Base-by-base conservation (phyloP, 2,888 invertebrate genomes). In the Mesorhabditis belari region DNA sequence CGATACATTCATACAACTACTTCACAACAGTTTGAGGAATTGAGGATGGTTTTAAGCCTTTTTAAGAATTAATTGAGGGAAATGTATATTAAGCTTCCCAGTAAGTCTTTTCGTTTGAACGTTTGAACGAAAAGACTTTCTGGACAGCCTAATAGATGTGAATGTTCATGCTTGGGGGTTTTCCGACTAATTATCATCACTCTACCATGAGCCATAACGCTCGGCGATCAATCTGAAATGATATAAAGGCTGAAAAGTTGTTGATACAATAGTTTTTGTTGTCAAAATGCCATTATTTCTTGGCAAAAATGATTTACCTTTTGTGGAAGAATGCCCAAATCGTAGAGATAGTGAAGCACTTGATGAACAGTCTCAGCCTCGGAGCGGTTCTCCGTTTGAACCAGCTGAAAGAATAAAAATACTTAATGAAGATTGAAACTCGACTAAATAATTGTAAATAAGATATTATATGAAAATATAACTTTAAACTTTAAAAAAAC, bases 301-400 rank as follows among this genome's bases (percentile, higher is more conserved):
- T n/a, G n/a, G n/a, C n/a, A n/a, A n/a, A 17, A 35, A 1, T 35
- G 2, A 35, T 17, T 17, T 35, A 75, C 68, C 52, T 70, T 65
- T 24, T 70, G 67, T 9, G 79, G 77, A n/a, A 80, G 57, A 53
- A 79, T 58, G 62, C 85, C 88, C 23, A 70, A 49, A 21, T 84
- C 87, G 78, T 90, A 88, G 3, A 98, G 86, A 74, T 93, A 85
- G 59, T 88, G 86, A 19, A 96, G 88, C 3, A 96, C 89, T 79
- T 88, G 86, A 82, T 89, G 86, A 6, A 91, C 90, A 62, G 91
- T 92, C 80, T 95, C 90, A 74, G 90, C 88, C 3, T 94, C 87
- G 24, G 89, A 87, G 55, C 85, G 86, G 57, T 88, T 87, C 52
- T 90, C 91, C 25, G 77, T 65, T 49, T 71, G 67, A 21, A 71